Base-by-base conservation (phyloP, 2,888 invertebrate species). In the Adineta ricciae region DNA sequence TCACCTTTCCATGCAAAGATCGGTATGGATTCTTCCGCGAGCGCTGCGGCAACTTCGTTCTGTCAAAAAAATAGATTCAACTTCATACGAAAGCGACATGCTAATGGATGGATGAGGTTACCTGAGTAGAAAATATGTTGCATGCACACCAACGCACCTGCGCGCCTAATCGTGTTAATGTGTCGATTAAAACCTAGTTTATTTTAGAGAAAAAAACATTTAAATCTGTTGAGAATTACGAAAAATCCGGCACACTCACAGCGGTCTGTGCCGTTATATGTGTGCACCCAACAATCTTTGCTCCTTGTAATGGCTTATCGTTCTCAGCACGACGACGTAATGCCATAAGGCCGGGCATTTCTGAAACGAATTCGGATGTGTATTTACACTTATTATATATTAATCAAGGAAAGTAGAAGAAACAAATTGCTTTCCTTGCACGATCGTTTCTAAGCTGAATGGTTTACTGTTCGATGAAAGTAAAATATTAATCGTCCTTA, bases 201-300 rank as follows among this genome's bases (percentile, higher is more conserved):
- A n/a, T n/a, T n/a, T n/a, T n/a, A n/a, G n/a, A n/a, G 1, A 36
- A 14, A 36, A n/a, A 78, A 36, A 41, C 24, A 7, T 41, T 24
- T 24, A 41, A 78, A 78, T 46, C 46, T 11, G 8, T 38, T 7
- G 1, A 9, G 9, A 32, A 38, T 9, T 2, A 38, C 24, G 1
- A 1, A 38, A n/a, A 8, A 9, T 8, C n/a, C 14, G 24, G 0
- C 14, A 38, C 41, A 41, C 41, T 78, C n/a, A 78, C 97, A 9
- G 97, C 98, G 0, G 97, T 97, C 91, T 98, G 98, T 72, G 97
- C 97, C 91, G 96, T 98, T 89, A 98, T 96, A 91, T 98, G 98
- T 84, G 97, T 97, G 91, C 97, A 98, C 50, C 97, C 97, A 84
- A 97, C 96, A 87, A 96, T 95, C 92, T 95, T 96, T 24, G 97